Conservation (phyloP, 2,113 vertebrate species). For the Fulica atra region DNA sequence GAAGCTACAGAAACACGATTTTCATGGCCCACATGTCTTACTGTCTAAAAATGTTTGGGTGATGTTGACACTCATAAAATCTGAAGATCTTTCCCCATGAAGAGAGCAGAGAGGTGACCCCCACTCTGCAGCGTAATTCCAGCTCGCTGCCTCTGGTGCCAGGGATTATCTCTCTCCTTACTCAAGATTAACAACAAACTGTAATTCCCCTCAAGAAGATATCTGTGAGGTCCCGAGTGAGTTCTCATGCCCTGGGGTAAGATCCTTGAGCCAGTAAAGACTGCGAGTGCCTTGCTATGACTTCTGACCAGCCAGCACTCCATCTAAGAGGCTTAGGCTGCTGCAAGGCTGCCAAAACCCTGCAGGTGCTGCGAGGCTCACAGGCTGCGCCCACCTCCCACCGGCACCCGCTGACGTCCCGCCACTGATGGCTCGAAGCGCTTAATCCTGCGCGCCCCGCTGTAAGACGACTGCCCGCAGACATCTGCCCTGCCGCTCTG, state of each 20-base stretch:
- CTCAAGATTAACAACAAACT: background rate
- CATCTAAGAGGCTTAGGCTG: background rate
- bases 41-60: background rate
- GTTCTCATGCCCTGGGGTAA: background rate
- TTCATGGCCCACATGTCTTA: background rate
- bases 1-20: background rate
- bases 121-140: background rate
- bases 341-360: background rate
- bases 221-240: background rate
- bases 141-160: background rate
- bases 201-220: background rate
- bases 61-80: background rate
- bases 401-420: background rate
- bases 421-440: background rate
- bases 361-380: background rate
- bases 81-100: background rate
- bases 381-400: background rate
- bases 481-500: background rate
- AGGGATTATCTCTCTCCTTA: background rate
- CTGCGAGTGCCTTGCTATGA: background rate
- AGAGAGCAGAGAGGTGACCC: background rate
- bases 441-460: background rate
- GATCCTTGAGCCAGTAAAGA: background rate
- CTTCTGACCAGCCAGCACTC: background rate
- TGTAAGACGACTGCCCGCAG: background rate